Evolutionary conservation across 2,797 vertebrate species (phyloP), one percentile per base, ranked within the genome.

Genomic region (Eulemur albifrons): DNA sequence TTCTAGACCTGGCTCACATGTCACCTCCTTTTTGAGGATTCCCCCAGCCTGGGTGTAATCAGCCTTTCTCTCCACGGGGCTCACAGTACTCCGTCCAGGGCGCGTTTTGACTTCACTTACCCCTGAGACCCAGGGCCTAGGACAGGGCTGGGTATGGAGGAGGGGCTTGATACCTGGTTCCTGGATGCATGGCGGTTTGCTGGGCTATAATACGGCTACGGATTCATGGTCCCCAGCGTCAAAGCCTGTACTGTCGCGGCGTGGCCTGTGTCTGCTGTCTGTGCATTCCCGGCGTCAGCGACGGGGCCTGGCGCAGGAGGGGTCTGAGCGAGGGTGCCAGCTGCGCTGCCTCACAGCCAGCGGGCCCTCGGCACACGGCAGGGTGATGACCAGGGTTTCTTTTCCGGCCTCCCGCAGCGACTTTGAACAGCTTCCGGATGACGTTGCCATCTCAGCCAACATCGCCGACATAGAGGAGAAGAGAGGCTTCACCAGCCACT

Each of bases 401-500:
- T 96, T 63, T 84, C 17, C 45, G 90, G 1, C 77, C 93, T 93
- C 38, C n/a, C 43, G 59, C 98, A 99, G 99, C 93, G 99, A 99
- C 98, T 99, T 99, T 63, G 99, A 99, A 57, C 99, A 99, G 98
- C 99, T 99, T 84, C 99, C 99, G 0, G 98, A 99, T 40, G 99
- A 99, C n/a, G 97, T 99, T 45, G 98, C 99, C 0, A 48, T 99
- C 97, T 99, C 98, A 0, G 99, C 99, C 96, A 99, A 99, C 96
- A 99, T 99, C 25, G 99, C 99, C 6, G 99, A 99, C 86, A 98
- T 99, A 2, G 99, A 99, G 96, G 99, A 99, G 98, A 99, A 99
- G 97, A 99, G 98, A 94, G 99, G 99, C 61, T 99, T 99, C 98
- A 99, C 99, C 45, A 99, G 99, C 96, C 99, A 99, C 93, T 99